A percentile compares a stretch with the other conserved stretches of the same genome.
Conservation (phyloP, 2,113 vertebrate species). For the Oreotrochilus melanogaster region DNA sequence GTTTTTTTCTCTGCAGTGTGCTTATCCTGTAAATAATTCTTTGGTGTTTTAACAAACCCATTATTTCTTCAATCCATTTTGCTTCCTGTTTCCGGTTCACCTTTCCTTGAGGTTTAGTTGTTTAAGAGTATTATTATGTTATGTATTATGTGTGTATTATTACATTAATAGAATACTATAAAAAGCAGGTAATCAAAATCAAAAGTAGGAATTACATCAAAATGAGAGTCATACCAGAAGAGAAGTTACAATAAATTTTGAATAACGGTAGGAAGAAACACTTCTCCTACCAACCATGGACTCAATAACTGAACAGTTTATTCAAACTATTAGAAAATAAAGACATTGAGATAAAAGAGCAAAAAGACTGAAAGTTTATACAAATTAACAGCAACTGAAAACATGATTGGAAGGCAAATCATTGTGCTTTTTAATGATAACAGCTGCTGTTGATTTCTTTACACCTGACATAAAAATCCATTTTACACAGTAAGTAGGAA, state of each 20-base stretch:
- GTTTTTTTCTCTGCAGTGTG: background rate
- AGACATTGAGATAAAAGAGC: constrained; percentile 20
- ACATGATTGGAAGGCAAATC: constrained; percentile 57
- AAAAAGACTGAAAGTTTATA: constrained; percentile 21
- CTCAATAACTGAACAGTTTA: constrained; percentile 50
- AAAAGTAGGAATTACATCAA: constrained; percentile 29
- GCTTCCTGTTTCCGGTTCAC: background rate
- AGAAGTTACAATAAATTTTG: constrained; percentile 6
- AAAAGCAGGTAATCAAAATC: constrained; percentile 6
- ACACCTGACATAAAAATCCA: constrained; percentile 37
- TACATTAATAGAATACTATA: background rate
- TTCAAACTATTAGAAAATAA: constrained; percentile 47
- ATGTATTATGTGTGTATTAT: background rate
- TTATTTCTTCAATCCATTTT: background rate
- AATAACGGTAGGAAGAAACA: constrained; percentile 54
- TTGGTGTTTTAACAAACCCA: background rate
- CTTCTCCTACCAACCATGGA: constrained; percentile 44
- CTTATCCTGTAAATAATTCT: background rate
- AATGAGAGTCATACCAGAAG: constrained; percentile 15
- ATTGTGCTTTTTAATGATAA: constrained; percentile 37
- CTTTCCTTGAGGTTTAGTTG: background rate
- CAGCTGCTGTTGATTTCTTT: constrained; percentile 60
- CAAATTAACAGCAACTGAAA: constrained; percentile 70
- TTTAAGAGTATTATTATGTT: background rate
- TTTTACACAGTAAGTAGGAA: constrained; percentile 56